These are phyloP conservation scores for Thymallus thymallus DNA, from an alignment of 2,113 vertebrate genomes.

Conservation along the genomic window DNA sequence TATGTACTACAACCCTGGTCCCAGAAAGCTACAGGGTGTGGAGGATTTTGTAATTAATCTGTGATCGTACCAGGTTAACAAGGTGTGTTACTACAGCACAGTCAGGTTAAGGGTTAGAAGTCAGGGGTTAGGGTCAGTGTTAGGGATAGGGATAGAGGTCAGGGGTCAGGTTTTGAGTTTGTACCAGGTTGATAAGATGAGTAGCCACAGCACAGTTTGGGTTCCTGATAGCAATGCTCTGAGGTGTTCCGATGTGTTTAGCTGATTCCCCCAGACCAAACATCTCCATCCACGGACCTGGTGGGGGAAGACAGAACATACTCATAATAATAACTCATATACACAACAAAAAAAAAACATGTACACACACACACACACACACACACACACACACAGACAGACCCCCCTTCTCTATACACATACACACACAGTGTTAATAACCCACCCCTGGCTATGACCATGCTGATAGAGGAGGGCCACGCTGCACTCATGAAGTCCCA, in stretches of 20 bases:
- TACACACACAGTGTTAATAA: background rate
- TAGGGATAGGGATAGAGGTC: no score
- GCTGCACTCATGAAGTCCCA: constrained; percentile 89
- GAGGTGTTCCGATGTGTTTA: constrained; percentile 82
- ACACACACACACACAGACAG: no score
- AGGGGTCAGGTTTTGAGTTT: background rate
- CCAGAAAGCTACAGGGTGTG: no score
- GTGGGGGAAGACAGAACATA: fast-evolving
- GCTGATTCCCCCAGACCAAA: constrained; percentile 84
- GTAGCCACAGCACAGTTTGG: constrained; percentile 86
- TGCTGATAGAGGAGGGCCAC: constrained; percentile 89
- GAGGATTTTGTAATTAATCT: no score
- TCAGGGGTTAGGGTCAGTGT: no score
- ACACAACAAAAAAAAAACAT: background rate
- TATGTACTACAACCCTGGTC: no score
- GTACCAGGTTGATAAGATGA: constrained; percentile 84
- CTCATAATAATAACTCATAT: background rate
- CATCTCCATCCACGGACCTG: constrained; percentile 83
- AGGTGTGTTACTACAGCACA: no score
- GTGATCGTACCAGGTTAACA: no score
- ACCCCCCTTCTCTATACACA: no score
- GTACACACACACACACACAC: no score
- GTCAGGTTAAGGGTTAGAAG: no score
- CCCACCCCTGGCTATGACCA: constrained; percentile 86
- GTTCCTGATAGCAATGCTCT: constrained; percentile 84